Evolutionary conservation across 2,113 vertebrate species (phyloP).

Genomic region (Paralichthys olivaceus): DNA sequence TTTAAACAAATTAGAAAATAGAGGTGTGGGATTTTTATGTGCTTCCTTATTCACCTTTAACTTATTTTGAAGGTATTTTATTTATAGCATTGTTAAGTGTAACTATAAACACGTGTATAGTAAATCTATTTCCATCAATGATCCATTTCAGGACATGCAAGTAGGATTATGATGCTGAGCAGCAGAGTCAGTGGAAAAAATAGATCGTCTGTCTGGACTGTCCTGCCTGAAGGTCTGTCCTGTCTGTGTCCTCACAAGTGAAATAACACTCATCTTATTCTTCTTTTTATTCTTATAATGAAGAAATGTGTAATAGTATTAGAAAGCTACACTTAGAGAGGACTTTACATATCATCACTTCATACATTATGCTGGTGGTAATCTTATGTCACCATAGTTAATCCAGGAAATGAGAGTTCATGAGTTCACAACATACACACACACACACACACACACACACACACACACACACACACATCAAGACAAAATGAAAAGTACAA

Average conservation of each 20-base stretch:
- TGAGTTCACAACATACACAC: conserved; percentile 3
- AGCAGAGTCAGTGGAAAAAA: conserved; percentile 38
- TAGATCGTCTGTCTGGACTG: conserved; percentile 34
- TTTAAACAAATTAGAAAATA: too few species aligned
- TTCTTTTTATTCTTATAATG: not conserved
- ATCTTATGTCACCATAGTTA: conserved; percentile 38
- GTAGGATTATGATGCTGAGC: conserved; percentile 41
- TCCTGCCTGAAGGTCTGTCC: not conserved
- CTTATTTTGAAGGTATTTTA: too few species aligned
- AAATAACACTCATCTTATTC: not conserved
- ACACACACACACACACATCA: too few species aligned
- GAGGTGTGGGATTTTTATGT: too few species aligned
- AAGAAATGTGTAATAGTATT: not conserved
- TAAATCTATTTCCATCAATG: not conserved
- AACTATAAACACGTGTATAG: not conserved
- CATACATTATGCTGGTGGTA: conserved; percentile 19
- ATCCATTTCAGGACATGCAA: not conserved
- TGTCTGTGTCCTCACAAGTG: conserved; percentile 1
- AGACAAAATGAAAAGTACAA: too few species aligned
- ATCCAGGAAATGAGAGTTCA: conserved; percentile 50
- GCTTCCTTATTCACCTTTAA: not conserved
- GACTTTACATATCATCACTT: conserved; percentile 1
- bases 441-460: too few species aligned
- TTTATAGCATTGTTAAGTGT: not conserved
- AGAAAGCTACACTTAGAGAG: not conserved